Conservation (phyloP, 2,888 invertebrate genomes). For the Orthosia gothica region DNA sequence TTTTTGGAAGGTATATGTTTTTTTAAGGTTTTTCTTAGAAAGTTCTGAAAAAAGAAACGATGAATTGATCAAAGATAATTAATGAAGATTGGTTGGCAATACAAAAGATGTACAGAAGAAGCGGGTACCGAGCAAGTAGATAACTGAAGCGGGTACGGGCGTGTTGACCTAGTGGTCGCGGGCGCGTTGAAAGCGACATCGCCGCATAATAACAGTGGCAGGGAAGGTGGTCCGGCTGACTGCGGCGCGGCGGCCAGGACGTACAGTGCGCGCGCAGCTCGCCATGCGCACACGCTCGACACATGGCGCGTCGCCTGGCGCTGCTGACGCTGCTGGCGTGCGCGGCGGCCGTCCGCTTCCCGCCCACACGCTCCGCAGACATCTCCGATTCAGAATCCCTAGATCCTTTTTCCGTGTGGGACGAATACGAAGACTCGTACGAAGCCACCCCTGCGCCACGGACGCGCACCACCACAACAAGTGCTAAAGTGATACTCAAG, state of each 20-base stretch:
- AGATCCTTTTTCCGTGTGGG: constrained; percentile 83
- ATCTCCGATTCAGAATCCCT: constrained; percentile 80
- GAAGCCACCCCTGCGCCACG: constrained; percentile 79
- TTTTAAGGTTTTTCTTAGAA: not conserved
- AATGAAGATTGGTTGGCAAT: not conserved
- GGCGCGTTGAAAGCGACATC: constrained; percentile 87
- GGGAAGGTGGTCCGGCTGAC: constrained; percentile 82
- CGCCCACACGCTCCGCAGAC: constrained; percentile 73
- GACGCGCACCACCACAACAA: constrained; percentile 73
- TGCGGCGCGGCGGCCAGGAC: constrained; percentile 72
- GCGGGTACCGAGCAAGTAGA: constrained; percentile 27
- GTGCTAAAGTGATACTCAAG: constrained; percentile 84
- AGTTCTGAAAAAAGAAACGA: not conserved
- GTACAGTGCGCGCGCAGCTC: constrained; percentile 90
- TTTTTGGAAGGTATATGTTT: not conserved
- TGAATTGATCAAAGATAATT: not conserved
- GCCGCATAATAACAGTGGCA: constrained; percentile 84
- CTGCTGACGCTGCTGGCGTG: constrained; percentile 88
- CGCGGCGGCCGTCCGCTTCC: constrained; percentile 80
- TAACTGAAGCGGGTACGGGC: constrained; percentile 62
- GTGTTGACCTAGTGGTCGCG: constrained; percentile 86
- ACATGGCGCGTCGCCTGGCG: constrained; percentile 91
- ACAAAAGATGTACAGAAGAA: constrained; percentile 29
- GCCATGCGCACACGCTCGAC: constrained; percentile 90
- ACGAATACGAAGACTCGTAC: constrained; percentile 83